Conservation (phyloP, 2,888 invertebrate genomes). For the Catocala fraxini region DNA sequence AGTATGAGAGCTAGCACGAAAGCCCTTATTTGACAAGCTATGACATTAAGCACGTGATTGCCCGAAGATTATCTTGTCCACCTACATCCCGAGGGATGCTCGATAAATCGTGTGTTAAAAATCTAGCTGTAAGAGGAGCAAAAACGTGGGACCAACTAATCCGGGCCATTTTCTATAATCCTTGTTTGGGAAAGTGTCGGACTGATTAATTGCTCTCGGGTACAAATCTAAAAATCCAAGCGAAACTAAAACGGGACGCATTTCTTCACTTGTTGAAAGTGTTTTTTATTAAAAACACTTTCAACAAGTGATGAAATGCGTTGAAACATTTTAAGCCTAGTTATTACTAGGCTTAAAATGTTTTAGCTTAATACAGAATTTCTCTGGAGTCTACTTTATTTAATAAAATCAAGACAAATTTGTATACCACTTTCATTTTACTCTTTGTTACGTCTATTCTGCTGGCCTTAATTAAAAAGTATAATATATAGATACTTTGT, state of each 20-base stretch:
- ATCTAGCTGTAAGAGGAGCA: conserved; percentile 53
- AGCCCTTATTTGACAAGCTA: not conserved
- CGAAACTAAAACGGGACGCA: conserved; percentile 27
- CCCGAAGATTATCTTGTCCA: conserved; percentile 49
- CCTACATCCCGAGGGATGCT: conserved; percentile 25
- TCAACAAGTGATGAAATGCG: too few species aligned
- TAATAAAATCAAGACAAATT: too few species aligned
- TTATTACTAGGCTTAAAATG: not conserved
- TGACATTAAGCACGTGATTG: conserved; percentile 36
- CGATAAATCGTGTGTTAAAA: conserved; percentile 65
- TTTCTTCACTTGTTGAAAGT: conserved; percentile 3
- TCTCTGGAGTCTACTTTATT: too few species aligned
- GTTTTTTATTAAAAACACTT: too few species aligned
- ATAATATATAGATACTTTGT: too few species aligned
- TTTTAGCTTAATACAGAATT: too few species aligned
- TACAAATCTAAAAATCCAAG: conserved; percentile 28
- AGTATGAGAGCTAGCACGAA: conserved; percentile 6
- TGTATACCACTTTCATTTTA: too few species aligned
- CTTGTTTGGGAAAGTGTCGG: conserved; percentile 60
- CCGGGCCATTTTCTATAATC: conserved; percentile 70
- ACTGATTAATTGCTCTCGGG: conserved; percentile 66
- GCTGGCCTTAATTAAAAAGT: too few species aligned
- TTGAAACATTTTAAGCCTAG: too few species aligned
- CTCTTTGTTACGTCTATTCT: too few species aligned
- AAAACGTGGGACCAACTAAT: conserved; percentile 63